Percentiles rank a stretch among this genome's conserved stretches.
Evolutionary conservation across 2,888 invertebrate genomes (phyloP).

Genomic region (Cenopis cana): DNA sequence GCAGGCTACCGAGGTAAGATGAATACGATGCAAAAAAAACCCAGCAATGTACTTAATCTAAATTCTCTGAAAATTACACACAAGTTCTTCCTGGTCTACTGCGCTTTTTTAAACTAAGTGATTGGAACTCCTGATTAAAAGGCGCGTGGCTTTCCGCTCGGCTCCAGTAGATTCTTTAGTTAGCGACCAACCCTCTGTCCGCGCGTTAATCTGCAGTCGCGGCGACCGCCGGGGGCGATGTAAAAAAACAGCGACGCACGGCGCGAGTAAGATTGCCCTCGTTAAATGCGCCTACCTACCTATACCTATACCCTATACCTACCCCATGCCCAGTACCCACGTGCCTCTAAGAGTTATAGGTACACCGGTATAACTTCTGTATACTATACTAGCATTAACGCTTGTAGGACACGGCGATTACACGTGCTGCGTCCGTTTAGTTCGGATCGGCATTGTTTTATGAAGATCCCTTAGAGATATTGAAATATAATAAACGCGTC

Average conservation of each 20-base stretch:
- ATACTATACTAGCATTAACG: conserved; percentile 13
- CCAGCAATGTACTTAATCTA: too few relatives aligned
- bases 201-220: conserved; percentile 40
- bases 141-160: not conserved
- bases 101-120: too few relatives aligned
- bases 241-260: conserved; percentile 74
- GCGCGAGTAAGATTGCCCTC: conserved; percentile 76
- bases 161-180: too few relatives aligned
- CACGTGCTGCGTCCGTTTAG: not conserved
- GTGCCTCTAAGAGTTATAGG: conserved; percentile 3
- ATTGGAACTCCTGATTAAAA: too few relatives aligned
- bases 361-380: conserved; percentile 3
- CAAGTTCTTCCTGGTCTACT: too few relatives aligned
- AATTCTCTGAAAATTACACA: too few relatives aligned
- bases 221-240: conserved; percentile 65
- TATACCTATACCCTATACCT: conserved; percentile 48
- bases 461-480: too few relatives aligned
- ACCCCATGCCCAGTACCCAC: not conserved
- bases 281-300: conserved; percentile 67
- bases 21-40: too few relatives aligned
- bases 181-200: conserved; percentile 5
- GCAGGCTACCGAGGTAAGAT: too few relatives aligned
- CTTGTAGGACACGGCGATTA: conserved; percentile 1
- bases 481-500: too few relatives aligned
- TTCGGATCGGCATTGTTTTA: too few relatives aligned